A percentile compares a stretch with the other conserved stretches of the same genome.
phyloP scores from a whole-genome alignment of 2,888 invertebrate species.

The Chrysolina americana region DNA sequence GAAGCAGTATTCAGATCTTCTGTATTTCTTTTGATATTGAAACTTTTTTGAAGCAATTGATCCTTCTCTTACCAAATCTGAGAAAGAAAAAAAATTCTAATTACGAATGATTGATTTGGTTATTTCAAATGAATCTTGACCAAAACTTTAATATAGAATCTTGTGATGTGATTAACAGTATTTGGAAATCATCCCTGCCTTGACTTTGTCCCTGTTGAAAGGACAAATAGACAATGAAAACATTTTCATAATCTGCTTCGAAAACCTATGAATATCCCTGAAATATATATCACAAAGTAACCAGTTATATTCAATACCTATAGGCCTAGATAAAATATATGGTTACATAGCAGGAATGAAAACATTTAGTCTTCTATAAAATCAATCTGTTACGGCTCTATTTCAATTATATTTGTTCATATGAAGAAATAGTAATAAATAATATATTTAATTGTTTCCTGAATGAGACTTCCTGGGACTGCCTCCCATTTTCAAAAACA shows the following conservation, averaged over 20 bases:
- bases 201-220: conserved; percentile 22
- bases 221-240: conserved; percentile 4
- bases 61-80: too few relatives aligned
- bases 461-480: background rate
- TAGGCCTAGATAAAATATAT: background rate
- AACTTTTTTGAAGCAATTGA: too few relatives aligned
- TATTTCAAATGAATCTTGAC: too few relatives aligned
- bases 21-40: too few relatives aligned
- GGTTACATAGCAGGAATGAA: background rate
- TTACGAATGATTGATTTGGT: too few relatives aligned
- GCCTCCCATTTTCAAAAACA: background rate
- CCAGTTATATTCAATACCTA: background rate
- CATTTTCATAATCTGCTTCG: conserved; percentile 16
- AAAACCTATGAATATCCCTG: conserved; percentile 22
- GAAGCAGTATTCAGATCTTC: too few relatives aligned
- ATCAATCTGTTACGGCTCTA: too few relatives aligned
- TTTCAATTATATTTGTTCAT: too few relatives aligned
- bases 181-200: conserved; percentile 44
- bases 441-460: too few relatives aligned
- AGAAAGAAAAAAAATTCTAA: too few relatives aligned
- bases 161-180: conserved; percentile 8
- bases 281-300: conserved; percentile 1
- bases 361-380: too few relatives aligned
- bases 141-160: background rate
- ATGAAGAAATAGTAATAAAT: too few relatives aligned